A percentile compares a stretch with the other conserved stretches of the same genome.
Conservation (phyloP, 2,113 vertebrate genomes). For the Sardina pilchardus region DNA sequence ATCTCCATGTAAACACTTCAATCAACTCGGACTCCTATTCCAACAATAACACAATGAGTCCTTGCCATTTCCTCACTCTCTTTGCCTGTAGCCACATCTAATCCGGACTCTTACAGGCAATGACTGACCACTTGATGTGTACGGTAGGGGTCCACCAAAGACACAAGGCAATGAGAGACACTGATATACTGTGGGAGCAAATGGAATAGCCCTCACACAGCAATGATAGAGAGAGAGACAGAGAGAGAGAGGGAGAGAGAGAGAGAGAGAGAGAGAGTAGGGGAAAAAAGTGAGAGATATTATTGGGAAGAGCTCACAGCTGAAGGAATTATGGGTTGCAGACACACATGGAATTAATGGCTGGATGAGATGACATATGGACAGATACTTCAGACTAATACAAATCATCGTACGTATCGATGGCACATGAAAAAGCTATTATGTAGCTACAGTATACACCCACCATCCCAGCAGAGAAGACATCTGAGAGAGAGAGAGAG, state of each 20-base stretch:
- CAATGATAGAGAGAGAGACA: too few relatives aligned
- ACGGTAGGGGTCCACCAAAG: too few relatives aligned
- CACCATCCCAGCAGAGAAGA: neutral
- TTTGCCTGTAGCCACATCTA: neutral
- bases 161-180: too few relatives aligned
- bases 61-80: neutral
- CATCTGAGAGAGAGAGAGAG: constrained; percentile 1
- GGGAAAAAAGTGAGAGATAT: too few relatives aligned
- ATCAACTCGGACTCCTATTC: neutral
- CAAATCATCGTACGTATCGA: neutral
- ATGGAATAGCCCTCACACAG: too few relatives aligned
- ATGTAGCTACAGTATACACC: neutral
- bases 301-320: too few relatives aligned
- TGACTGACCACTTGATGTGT: too few relatives aligned
- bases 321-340: neutral
- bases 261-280: too few relatives aligned
- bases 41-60: neutral
- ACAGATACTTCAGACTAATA: too few relatives aligned
- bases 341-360: neutral
- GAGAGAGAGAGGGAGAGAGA: too few relatives aligned
- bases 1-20: neutral
- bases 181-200: too few relatives aligned
- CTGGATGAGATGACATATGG: neutral
- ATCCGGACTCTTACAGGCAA: too few relatives aligned
- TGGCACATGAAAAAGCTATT: neutral